Evolutionary conservation across 2,888 invertebrate species (phyloP), one percentile per base, ranked within the genome.

Genomic region (Sylvicola cinctus): DNA sequence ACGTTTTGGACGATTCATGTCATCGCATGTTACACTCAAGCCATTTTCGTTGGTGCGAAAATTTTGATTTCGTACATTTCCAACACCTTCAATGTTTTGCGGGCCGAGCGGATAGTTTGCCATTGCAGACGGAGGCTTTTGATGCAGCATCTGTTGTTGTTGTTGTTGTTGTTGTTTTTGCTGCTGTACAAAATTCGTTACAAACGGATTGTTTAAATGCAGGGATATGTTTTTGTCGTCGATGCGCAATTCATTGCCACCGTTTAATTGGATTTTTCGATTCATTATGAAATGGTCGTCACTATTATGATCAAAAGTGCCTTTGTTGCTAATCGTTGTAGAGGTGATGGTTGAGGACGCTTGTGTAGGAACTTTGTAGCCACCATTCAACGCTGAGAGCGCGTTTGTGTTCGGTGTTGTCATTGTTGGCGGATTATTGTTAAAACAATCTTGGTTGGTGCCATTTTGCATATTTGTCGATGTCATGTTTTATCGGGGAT

Each of bases 1-100:
- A 35, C 72, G 49, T 41, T 63, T 54, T 43, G 59, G 40, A 48
- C 54, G 37, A 32, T 32, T 23, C 13, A 20, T 13, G 3, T 25
- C 32, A n/a, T 32, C 32, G 14, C 25, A 20, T 23, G 20, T 20
- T 47, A 49, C 49, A 51, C 32, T 11, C 35, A 35, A 25, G 20
- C 20, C 20, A 16, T 28, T 32, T 32, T 31, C 32, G 25, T 28
- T 33, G 15, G 29, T 20, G 13, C 26, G 14, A 27, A 28, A 29
- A 38, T 33, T 23, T 13, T 10, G 14, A 13, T 28, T 28, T n/a
- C 28, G 6, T 5, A 5, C 28, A 28, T 12, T 28, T 28, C 6
- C 10, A 25, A 11, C n/a, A 28, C 13, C 5, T 4, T 28, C 13
- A 28, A 20, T 29, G 16, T 29, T 28, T 29, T 34, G 23, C 14